Evolutionary conservation across 2,888 invertebrate genomes (phyloP), one percentile per base, ranked within the genome.

Genomic region (Antitype chi): DNA sequence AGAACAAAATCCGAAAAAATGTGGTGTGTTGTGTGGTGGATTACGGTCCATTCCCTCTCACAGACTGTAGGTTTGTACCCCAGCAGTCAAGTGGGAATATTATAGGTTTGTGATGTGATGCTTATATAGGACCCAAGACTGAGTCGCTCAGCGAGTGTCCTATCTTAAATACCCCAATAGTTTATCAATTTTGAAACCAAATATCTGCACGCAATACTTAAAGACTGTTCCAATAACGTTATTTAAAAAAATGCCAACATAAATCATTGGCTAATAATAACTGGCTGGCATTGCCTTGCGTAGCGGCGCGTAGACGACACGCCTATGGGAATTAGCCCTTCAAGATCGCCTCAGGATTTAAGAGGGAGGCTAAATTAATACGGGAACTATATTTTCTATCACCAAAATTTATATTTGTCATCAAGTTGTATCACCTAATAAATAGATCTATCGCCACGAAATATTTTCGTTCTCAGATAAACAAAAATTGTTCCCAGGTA

Each of bases 331-430:
- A 79, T 75, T 69, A 69, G 55, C 70, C 72, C 82, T 78, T 53
- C 32, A 74, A 67, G 57, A 80, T 55, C 53, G 73, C 80, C 66
- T 52, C 52, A 53, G 57, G 59, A 38, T 67, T 89, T 89, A 89
- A 89, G 85, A 75, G 72, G 75, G 6, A 70, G 79, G 28, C 15
- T 9, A 11, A 57, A 47, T 71, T 8, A n/a, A 23, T 43, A 47
- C 23, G 23, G 3, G 15, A 52, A 23, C n/a, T n/a, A n/a, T n/a
- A n/a, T n/a, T n/a, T n/a, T n/a, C n/a, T n/a, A n/a, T n/a, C n/a
- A n/a, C n/a, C n/a, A n/a, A n/a, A n/a, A n/a, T n/a, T n/a, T n/a
- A n/a, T n/a, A n/a, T n/a, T n/a, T n/a, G n/a, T n/a, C n/a, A n/a
- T n/a, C n/a, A n/a, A n/a, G n/a, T n/a, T n/a, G n/a, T n/a, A n/a